A percentile compares a stretch with the other conserved stretches of the same genome.
phyloP scores from a whole-genome alignment of 2,113 vertebrate species.

The Bambusicola thoracicus region DNA sequence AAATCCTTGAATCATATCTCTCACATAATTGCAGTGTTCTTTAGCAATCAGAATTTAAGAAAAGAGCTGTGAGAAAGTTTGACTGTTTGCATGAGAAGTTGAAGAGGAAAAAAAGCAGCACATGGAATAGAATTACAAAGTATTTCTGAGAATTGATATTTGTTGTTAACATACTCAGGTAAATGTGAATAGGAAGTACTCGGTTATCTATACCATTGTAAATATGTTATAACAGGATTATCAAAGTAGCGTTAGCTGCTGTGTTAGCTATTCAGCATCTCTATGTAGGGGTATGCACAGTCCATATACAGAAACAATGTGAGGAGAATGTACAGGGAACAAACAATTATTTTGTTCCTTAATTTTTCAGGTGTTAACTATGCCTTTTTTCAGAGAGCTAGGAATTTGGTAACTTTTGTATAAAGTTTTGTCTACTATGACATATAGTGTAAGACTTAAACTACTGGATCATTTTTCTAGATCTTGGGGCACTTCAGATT shows the following conservation, averaged over 20 bases:
- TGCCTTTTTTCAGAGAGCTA: neutral
- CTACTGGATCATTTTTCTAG: neutral
- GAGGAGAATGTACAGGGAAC: neutral
- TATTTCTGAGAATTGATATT: neutral
- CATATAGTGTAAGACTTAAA: neutral
- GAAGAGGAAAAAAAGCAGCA: neutral
- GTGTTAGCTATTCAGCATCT: neutral
- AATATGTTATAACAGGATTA: neutral
- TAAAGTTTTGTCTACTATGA: neutral
- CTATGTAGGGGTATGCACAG: neutral
- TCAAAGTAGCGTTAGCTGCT: neutral
- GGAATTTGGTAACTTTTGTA: neutral
- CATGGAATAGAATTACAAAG: neutral
- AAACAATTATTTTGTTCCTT: neutral
- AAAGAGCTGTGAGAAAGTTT: neutral
- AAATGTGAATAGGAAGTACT: fast-evolving
- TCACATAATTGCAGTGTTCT: neutral
- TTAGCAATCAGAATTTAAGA: neutral
- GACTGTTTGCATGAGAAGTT: neutral
- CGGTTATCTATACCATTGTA: neutral
- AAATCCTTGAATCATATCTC: neutral
- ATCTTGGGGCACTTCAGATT: neutral
- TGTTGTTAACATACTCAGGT: neutral
- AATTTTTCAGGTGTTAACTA: neutral
- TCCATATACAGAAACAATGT: neutral